Conservation (phyloP, 2,797 vertebrate genomes). For the Lerista edwardsae region DNA sequence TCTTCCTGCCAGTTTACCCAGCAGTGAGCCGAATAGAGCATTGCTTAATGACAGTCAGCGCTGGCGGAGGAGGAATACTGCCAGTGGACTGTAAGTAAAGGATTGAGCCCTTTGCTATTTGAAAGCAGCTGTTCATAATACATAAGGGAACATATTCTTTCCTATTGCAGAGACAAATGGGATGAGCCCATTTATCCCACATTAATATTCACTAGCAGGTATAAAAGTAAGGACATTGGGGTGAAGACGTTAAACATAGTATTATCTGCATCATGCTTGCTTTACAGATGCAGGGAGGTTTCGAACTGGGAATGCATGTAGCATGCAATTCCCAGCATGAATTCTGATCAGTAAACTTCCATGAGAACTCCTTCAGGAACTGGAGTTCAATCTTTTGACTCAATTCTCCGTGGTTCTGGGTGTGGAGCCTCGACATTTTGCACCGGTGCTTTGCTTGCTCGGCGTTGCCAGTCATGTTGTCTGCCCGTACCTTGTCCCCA, state of each 20-base stretch:
- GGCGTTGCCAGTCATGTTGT: background rate
- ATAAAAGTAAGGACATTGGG: background rate
- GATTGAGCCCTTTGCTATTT: too few relatives aligned
- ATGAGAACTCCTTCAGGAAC: background rate
- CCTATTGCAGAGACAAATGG: background rate
- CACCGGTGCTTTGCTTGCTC: background rate
- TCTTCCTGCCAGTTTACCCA: too few relatives aligned
- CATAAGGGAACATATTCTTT: background rate
- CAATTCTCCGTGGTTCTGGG: background rate
- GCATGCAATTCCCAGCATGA: background rate
- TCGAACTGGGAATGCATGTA: background rate
- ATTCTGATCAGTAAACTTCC: background rate
- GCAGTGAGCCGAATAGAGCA: too few relatives aligned
- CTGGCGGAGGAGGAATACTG: too few relatives aligned
- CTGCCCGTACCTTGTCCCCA: background rate
- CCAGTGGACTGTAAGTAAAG: too few relatives aligned
- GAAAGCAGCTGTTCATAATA: too few relatives aligned
- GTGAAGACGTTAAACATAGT: background rate
- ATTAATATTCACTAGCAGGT: background rate
- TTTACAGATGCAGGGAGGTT: background rate
- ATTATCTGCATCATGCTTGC: background rate
- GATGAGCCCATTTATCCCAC: background rate
- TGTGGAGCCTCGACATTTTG: background rate
- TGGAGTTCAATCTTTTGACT: background rate
- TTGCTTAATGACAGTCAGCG: too few relatives aligned